Evolutionary conservation across 2,113 vertebrate species (phyloP).

Genomic region (Beaufortia kweichowensis): DNA sequence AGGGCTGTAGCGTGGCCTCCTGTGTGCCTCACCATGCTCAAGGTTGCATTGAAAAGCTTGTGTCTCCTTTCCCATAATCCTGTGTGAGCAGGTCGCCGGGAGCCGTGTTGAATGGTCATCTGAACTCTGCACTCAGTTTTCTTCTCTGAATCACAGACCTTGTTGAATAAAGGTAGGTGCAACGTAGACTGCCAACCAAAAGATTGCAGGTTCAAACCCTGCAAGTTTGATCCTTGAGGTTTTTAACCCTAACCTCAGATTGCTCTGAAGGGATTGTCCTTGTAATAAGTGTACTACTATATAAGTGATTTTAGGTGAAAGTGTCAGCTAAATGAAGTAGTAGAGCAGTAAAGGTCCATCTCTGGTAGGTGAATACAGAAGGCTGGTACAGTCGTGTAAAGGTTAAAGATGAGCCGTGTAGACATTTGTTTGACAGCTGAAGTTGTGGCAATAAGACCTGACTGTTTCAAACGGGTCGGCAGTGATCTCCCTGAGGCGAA

Average conservation of each 20-base stretch:
- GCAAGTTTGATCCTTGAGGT: neutral
- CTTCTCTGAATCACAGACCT: neutral
- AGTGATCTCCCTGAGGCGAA: neutral
- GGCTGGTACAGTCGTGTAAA: too few relatives aligned
- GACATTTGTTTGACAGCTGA: neutral
- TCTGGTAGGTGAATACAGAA: too few relatives aligned
- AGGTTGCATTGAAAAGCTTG: slow-evolving; percentile 67
- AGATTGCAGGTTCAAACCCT: neutral
- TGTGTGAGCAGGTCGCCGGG: slow-evolving; percentile 44
- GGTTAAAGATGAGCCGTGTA: too few relatives aligned
- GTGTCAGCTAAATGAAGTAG: too few relatives aligned
- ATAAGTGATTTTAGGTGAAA: too few relatives aligned
- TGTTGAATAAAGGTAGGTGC: neutral
- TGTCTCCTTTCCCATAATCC: slow-evolving; percentile 56
- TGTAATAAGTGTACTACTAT: too few relatives aligned
- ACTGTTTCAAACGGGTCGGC: neutral
- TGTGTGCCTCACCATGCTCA: slow-evolving; percentile 62
- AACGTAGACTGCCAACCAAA: too few relatives aligned
- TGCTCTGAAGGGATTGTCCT: too few relatives aligned
- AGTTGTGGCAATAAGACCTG: neutral
- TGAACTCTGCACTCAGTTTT: neutral
- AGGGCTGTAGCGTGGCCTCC: slow-evolving; percentile 59
- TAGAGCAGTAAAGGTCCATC: too few relatives aligned
- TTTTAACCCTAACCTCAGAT: too few relatives aligned
- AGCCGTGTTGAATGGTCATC: slow-evolving; percentile 48